These are phyloP conservation scores for Notodonta dromedarius DNA, from an alignment of 2,888 invertebrate species.

Conservation along the genomic window DNA sequence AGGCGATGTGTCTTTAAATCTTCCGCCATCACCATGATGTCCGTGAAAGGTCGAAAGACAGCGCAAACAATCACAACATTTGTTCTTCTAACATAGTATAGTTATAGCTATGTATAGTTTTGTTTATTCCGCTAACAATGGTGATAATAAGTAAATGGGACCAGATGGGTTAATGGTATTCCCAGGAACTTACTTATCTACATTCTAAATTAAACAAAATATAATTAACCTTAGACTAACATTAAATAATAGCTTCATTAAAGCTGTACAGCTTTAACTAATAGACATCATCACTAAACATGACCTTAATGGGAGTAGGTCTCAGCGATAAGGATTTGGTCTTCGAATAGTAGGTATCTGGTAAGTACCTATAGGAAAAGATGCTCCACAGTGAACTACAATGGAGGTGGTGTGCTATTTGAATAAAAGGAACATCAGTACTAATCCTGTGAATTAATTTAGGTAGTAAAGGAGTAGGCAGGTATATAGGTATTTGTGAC, in stretches of 20 bases:
- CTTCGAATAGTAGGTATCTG: slow-evolving; percentile 25
- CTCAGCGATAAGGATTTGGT: slow-evolving; percentile 10
- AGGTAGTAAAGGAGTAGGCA: too few species aligned
- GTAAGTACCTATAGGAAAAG: slow-evolving; percentile 32
- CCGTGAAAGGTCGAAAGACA: too few species aligned
- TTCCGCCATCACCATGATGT: too few species aligned
- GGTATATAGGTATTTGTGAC: too few species aligned
- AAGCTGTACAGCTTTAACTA: background rate
- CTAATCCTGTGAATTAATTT: background rate
- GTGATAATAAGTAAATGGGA: too few species aligned
- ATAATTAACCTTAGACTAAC: background rate
- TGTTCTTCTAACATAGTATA: too few species aligned
- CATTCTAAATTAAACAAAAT: background rate
- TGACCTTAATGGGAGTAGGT: slow-evolving; percentile 10
- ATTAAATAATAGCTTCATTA: background rate
- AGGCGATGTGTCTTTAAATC: too few species aligned
- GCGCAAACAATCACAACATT: too few species aligned
- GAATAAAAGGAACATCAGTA: background rate
- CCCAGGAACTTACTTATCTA: too few species aligned
- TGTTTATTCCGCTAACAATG: too few species aligned
- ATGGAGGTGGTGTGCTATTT: background rate
- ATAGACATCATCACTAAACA: background rate
- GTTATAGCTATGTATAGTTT: too few species aligned
- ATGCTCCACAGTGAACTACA: slow-evolving; percentile 22
- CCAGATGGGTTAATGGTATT: too few species aligned